Evolutionary conservation across 2,888 invertebrate species (phyloP), one percentile per base, ranked within the genome.

Genomic region (Aphidoletes aphidimyza): DNA sequence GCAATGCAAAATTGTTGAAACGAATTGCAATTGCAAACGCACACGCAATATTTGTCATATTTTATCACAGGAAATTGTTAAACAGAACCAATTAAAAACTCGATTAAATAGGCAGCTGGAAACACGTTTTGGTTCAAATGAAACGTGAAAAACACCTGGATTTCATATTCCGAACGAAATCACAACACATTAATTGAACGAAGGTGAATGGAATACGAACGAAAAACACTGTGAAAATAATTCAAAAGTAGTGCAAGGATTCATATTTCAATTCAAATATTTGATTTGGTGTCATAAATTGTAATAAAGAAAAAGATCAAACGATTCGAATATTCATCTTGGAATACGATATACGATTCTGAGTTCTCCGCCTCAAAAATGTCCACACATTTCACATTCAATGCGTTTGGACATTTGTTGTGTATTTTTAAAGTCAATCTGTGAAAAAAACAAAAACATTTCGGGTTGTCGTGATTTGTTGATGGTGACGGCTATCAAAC

Each of bases 1-100:
- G 69, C 69, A 69, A 69, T 69, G 8, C 30, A 30, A 0, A 17
- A 30, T 69, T 1, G 26, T 14, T 69, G 22, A 14, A 69, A 30
- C 26, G 11, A 30, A 26, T 69, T 30, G 69, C 69, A 69, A 42
- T 9, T 69, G 11, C 69, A 30, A 30, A 69, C 30, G 69, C 69
- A 30, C 14, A 69, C 26, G 19, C 26, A 47, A 19, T 19, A 47
- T 47, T 14, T 47, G 8, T 47, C 17, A 11, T 14, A 11, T 30
- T 69, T 69, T 14, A 30, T n/a, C 3, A 69, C 54, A 54, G 54
- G 54, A 54, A 69, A 69, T 69, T n/a, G 69, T 69, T 69, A 30
- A 11, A 30, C 6, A 17, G 30, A 69, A n/a, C 34, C 30, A 69
- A 69, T 69, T 69, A 69, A 30, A 69, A 42, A 9, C 42, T 42